Evolutionary conservation across 2,797 vertebrate genomes (phyloP).

Genomic region (Acomys russatus): DNA sequence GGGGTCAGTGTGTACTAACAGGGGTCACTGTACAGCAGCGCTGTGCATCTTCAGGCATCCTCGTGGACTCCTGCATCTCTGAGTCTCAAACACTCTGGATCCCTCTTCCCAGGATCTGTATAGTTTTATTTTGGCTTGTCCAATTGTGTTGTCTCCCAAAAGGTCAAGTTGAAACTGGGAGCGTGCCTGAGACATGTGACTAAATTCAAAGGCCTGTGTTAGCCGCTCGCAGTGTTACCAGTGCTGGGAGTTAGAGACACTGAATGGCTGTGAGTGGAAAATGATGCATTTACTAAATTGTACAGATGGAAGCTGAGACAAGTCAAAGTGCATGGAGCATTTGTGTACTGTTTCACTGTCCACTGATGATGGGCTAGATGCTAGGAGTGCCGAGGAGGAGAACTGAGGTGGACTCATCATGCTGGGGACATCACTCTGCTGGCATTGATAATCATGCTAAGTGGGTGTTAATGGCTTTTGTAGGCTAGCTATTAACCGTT

Average conservation of each 20-base stretch:
- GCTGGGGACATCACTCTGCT: not conserved
- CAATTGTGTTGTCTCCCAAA: not conserved
- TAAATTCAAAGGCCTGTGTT: constrained; percentile 50
- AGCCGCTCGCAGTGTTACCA: not conserved
- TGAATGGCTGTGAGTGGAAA: not conserved
- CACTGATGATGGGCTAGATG: not conserved
- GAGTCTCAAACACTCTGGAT: not conserved
- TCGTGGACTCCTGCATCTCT: not conserved
- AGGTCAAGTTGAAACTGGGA: not conserved
- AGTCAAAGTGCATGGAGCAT: not conserved
- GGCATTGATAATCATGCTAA: not conserved
- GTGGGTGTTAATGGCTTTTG: constrained; percentile 32
- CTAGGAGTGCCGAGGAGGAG: not conserved
- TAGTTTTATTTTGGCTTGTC: not conserved
- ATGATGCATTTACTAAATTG: not conserved
- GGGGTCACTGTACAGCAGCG: not conserved
- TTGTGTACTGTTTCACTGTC: constrained; percentile 1
- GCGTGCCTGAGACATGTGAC: not conserved
- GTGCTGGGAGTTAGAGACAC: not conserved
- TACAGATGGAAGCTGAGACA: not conserved
- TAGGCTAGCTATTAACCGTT: not conserved
- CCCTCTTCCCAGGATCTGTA: not conserved
- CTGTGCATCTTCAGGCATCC: not conserved
- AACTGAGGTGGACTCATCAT: not conserved
- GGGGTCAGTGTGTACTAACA: not conserved